Evolutionary conservation across 2,797 vertebrate genomes (phyloP).

Genomic region (Anabacerthia variegaticeps): DNA sequence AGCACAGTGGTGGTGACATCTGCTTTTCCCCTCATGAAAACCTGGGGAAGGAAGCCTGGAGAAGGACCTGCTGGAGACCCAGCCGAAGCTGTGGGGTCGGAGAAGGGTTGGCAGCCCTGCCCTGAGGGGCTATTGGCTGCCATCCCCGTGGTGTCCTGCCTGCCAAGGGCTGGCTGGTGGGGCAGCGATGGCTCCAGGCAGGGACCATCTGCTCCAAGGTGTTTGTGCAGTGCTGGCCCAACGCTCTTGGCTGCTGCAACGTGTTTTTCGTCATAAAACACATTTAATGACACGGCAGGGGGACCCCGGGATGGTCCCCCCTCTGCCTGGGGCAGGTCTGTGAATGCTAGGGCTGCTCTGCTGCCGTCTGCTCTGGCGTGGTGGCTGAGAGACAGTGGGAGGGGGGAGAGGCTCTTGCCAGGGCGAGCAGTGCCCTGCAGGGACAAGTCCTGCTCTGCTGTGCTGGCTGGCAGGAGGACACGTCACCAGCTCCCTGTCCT

Average conservation of each 20-base stretch:
- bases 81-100: not conserved
- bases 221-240: not conserved
- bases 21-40: not conserved
- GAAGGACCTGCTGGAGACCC: not conserved
- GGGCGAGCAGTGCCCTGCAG: not conserved
- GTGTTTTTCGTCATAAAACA: not conserved
- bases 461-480: not conserved
- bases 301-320: not conserved
- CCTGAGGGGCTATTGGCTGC: not conserved
- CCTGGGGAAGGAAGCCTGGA: not conserved
- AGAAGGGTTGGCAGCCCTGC: not conserved
- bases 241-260: not conserved
- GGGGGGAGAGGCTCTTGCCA: not conserved
- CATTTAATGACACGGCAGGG: slow-evolving; percentile 2
- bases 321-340: not conserved
- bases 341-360: not conserved
- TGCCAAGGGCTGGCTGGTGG: not conserved
- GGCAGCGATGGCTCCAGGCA: not conserved
- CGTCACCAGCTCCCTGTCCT: not conserved
- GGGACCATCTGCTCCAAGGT: not conserved
- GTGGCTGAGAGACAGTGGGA: rapidly evolving
- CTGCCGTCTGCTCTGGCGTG: not conserved
- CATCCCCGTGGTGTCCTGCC: rapidly evolving
- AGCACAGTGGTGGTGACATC: not conserved
- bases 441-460: not conserved